These are phyloP conservation scores for Germaria angustata DNA, from an alignment of 2,888 invertebrate species.

Conservation along the genomic window DNA sequence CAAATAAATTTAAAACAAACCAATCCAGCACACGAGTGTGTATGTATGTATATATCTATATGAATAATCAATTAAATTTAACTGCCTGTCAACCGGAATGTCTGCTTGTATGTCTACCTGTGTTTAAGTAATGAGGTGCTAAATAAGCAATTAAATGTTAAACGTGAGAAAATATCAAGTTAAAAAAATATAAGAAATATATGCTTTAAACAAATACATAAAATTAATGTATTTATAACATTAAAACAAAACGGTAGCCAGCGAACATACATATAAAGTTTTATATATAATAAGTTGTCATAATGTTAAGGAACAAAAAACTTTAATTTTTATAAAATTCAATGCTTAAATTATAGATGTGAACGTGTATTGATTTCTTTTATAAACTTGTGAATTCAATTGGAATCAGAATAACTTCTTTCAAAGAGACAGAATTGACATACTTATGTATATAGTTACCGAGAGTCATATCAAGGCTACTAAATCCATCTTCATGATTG, in stretches of 20 bases:
- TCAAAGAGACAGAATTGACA: background rate
- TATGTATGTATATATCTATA: too few relatives aligned
- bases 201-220: background rate
- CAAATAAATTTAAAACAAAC: conserved; percentile 1
- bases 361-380: background rate
- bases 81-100: background rate
- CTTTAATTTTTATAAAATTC: background rate
- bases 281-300: conserved; percentile 11
- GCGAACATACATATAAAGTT: background rate
- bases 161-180: conserved; percentile 41
- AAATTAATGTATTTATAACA: too few relatives aligned
- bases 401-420: background rate
- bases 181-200: conserved; percentile 2
- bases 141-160: conserved; percentile 60
- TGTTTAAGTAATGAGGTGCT: conserved; percentile 52
- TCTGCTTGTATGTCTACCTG: background rate
- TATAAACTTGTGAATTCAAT: background rate
- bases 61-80: background rate
- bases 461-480: too few relatives aligned
- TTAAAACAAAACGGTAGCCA: conserved; percentile 38
- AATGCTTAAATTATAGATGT: background rate
- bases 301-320: background rate
- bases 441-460: too few relatives aligned
- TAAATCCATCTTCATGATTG: too few relatives aligned
- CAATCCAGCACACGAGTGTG: background rate